Percentiles rank a stretch among this genome's conserved stretches.
phyloP scores from a whole-genome alignment of 2,888 invertebrate species.

The Fissipunctia ypsillon region DNA sequence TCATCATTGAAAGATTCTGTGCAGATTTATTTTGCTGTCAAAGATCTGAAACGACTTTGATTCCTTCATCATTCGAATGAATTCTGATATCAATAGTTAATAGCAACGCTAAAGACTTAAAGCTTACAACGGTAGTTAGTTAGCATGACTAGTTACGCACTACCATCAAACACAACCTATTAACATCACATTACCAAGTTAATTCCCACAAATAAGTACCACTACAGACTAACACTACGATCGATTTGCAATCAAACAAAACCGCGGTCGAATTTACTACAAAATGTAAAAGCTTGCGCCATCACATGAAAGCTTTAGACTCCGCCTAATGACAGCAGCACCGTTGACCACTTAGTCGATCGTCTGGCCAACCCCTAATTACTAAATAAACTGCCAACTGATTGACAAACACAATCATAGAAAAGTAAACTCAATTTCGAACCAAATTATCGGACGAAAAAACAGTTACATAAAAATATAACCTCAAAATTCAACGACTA shows the following conservation, averaged over 20 bases:
- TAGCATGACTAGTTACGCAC: no score
- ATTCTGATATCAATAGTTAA: no score
- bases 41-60: no score
- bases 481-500: constrained; percentile 15
- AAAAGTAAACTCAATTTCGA: constrained; percentile 35
- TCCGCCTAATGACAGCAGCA: constrained; percentile 49
- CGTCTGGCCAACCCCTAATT: constrained; percentile 44
- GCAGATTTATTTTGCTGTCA: no score
- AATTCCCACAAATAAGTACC: no score
- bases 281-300: constrained; percentile 46
- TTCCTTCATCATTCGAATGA: no score
- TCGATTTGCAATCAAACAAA: constrained; percentile 37
- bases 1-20: no score
- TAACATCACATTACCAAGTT: no score
- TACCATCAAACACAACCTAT: no score
- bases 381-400: constrained; percentile 49
- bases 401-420: constrained; percentile 39
- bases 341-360: constrained; percentile 46
- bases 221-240: not conserved
- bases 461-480: constrained; percentile 24
- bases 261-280: constrained; percentile 17
- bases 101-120: no score
- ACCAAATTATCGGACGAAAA: constrained; percentile 2
- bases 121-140: no score
- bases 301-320: constrained; percentile 31